Conservation (phyloP, 2,113 vertebrate species). For the Xiphophorus maculatus region DNA sequence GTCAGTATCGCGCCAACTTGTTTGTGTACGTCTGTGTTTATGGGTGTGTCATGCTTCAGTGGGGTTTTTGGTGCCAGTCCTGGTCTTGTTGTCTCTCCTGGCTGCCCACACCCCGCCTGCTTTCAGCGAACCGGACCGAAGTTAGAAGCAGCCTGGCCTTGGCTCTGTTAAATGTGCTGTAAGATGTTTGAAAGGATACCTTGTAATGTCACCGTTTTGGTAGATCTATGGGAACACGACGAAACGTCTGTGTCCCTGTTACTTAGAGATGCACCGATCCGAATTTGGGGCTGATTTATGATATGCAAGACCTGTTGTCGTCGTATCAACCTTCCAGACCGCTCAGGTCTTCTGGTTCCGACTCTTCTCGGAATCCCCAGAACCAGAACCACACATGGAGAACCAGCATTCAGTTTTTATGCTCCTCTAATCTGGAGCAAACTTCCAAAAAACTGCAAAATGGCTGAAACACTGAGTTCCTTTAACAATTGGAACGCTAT, state of each 20-base stretch:
- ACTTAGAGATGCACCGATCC: neutral
- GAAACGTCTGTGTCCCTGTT: neutral
- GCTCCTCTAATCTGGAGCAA: too few species aligned
- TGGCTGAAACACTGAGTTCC: too few species aligned
- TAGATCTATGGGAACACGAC: too few species aligned
- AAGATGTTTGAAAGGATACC: conserved; percentile 57
- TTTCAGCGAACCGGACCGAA: conserved; percentile 14
- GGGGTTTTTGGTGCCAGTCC: conserved; percentile 38
- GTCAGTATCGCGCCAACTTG: conserved; percentile 85
- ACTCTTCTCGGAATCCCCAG: too few species aligned
- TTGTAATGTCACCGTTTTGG: neutral
- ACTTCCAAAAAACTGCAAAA: too few species aligned
- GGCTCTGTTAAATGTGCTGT: conserved; percentile 14
- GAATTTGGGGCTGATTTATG: neutral
- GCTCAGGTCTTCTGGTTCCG: too few species aligned
- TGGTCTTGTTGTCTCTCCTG: conserved; percentile 33
- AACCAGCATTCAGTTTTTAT: too few species aligned
- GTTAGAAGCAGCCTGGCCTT: conserved; percentile 24
- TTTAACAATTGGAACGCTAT: too few species aligned
- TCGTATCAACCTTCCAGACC: too few species aligned
- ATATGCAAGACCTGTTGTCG: too few species aligned
- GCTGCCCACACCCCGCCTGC: conserved; percentile 42
- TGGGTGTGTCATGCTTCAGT: conserved; percentile 49
- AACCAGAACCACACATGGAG: too few species aligned
- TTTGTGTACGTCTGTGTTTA: conserved; percentile 59